Percentiles rank a stretch among this genome's conserved stretches.
These are phyloP conservation scores for Okamejei kenojei DNA, from an alignment of 2,797 vertebrate species.

Conservation along the genomic window DNA sequence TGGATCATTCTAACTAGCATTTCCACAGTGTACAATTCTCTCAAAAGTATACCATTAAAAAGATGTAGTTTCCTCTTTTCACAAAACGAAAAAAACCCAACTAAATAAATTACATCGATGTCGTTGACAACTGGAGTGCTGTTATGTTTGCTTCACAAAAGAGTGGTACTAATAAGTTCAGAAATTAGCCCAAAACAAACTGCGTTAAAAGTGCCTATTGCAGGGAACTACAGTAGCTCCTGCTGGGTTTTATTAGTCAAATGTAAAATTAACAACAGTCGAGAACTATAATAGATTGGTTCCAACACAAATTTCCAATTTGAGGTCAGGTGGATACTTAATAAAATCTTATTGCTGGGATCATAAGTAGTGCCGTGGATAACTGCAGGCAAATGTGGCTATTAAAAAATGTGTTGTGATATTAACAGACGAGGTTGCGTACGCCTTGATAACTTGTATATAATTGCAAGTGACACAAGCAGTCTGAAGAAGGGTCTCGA, in stretches of 20 bases:
- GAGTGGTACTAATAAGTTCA: conserved; percentile 12
- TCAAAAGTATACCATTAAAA: not conserved
- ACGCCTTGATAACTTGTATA: conserved; percentile 44
- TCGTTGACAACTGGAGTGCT: not conserved
- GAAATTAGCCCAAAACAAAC: conserved; percentile 28
- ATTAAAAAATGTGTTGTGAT: conserved; percentile 56
- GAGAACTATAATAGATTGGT: conserved; percentile 67
- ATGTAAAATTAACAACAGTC: conserved; percentile 96
- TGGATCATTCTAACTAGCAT: not conserved
- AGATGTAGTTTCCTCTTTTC: not conserved
- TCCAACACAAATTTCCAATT: conserved; percentile 87
- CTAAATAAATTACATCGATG: not conserved
- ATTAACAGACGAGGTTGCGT: conserved; percentile 43
- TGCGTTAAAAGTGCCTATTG: conserved; percentile 44
- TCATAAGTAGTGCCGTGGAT: conserved; percentile 68
- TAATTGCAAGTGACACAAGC: conserved; percentile 63
- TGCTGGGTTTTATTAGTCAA: conserved; percentile 84
- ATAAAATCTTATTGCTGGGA: conserved; percentile 86
- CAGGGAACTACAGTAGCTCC: conserved; percentile 54
- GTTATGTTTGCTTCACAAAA: not conserved
- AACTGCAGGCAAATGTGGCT: conserved; percentile 68
- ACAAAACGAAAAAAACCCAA: not conserved
- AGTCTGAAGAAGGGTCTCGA: conserved; percentile 38
- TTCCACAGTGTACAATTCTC: not conserved
- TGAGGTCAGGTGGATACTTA: conserved; percentile 81